Conservation (phyloP, 2,113 vertebrate genomes). For the Polypterus senegalus region DNA sequence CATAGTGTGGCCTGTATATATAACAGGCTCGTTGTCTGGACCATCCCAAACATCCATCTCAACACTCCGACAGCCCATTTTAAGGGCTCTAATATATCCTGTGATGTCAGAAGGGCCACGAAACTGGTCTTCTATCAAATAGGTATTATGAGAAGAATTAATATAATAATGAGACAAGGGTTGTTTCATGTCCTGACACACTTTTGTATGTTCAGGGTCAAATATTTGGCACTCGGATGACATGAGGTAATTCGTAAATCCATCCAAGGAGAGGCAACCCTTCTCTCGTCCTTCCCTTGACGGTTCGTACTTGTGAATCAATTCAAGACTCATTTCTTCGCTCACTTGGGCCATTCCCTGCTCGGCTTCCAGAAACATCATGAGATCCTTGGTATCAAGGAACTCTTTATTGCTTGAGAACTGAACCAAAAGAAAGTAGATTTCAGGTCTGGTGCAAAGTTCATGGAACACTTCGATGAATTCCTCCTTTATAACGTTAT, state of each 20-base stretch:
- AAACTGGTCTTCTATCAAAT: constrained; percentile 96
- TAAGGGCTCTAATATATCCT: constrained; percentile 89
- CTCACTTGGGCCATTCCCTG: constrained; percentile 91
- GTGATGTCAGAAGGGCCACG: constrained; percentile 94
- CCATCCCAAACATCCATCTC: constrained; percentile 95
- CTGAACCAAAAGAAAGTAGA: constrained; percentile 95
- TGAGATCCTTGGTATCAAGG: constrained; percentile 89
- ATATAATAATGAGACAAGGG: constrained; percentile 95
- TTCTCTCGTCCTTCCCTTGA: constrained; percentile 82
- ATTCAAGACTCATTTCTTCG: constrained; percentile 83
- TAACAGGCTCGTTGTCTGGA: constrained; percentile 86
- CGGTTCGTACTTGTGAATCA: constrained; percentile 84
- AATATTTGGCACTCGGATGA: constrained; percentile 92
- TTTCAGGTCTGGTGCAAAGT: constrained; percentile 92
- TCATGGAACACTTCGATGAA: constrained; percentile 97
- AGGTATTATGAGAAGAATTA: constrained; percentile 92
- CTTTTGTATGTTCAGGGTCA: constrained; percentile 88
- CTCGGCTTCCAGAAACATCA: constrained; percentile 97
- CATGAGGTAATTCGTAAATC: constrained; percentile 93
- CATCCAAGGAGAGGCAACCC: constrained; percentile 87
- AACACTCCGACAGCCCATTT: constrained; percentile 92
- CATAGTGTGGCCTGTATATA: constrained; percentile 95
- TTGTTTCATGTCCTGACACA: constrained; percentile 94
- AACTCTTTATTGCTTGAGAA: constrained; percentile 98
- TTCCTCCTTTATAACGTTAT: constrained; percentile 77